These are phyloP conservation scores for Brachyhypopomus occidentalis DNA, from an alignment of 2,113 vertebrate genomes.

Conservation along the genomic window DNA sequence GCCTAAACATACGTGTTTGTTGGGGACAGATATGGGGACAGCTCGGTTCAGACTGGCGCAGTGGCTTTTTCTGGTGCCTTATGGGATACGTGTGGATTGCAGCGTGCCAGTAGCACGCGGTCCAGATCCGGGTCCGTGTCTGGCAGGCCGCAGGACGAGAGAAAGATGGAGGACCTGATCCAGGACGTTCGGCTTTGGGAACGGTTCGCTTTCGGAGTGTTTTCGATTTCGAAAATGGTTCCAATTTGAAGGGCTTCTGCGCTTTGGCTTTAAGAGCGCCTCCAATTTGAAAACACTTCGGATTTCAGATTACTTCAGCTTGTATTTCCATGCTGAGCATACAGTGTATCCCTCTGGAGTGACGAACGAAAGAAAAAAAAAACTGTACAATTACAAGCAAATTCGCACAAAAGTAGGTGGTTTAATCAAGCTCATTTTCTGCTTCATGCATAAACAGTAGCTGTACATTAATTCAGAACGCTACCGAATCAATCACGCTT, in stretches of 20 bases:
- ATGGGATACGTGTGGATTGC: too few species aligned
- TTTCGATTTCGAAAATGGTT: too few species aligned
- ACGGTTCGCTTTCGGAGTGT: neutral
- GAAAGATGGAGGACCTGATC: too few species aligned
- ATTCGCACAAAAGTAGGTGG: slow-evolving; percentile 25
- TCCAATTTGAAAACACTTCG: too few species aligned
- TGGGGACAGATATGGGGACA: neutral
- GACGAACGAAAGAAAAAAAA: slow-evolving; percentile 31
- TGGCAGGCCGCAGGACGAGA: too few species aligned
- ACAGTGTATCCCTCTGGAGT: neutral
- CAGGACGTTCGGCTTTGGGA: neutral
- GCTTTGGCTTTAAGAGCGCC: too few species aligned
- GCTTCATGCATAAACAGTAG: slow-evolving; percentile 70
- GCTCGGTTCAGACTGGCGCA: neutral
- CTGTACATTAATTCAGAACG: slow-evolving; percentile 60
- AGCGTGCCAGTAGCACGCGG: too few species aligned
- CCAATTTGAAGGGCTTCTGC: too few species aligned
- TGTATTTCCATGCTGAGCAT: neutral
- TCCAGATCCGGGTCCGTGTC: too few species aligned
- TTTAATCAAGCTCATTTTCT: slow-evolving; percentile 63
- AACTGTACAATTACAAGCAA: slow-evolving; percentile 9
- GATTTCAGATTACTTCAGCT: neutral
- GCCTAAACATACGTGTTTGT: neutral
- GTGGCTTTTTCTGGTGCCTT: neutral
- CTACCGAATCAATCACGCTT: slow-evolving; percentile 58